Percentiles rank a stretch among this genome's conserved stretches.
These are phyloP conservation scores for Heteronetta atricapilla DNA, from an alignment of 2,113 vertebrate species.

Conservation along the genomic window DNA sequence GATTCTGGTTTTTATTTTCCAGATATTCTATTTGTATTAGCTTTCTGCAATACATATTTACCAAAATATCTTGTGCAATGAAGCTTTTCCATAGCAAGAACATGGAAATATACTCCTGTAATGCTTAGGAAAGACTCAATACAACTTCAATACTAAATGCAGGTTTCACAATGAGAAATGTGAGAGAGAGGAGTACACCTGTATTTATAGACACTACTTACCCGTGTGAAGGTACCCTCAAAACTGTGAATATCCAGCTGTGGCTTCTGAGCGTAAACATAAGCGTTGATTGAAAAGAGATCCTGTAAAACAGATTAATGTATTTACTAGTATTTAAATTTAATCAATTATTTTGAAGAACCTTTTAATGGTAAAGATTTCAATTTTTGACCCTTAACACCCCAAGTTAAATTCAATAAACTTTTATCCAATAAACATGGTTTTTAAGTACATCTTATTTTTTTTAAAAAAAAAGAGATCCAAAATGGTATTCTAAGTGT, in stretches of 20 bases:
- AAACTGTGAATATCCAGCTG: constrained; percentile 98
- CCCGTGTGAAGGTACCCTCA: constrained; percentile 96
- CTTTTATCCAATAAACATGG: background rate
- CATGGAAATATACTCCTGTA: background rate
- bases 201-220: constrained; percentile 68
- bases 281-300: constrained; percentile 93
- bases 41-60: background rate
- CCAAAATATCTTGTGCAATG: background rate
- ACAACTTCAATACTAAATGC: background rate
- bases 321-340: background rate
- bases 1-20: background rate
- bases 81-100: background rate
- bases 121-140: background rate
- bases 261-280: constrained; percentile 93
- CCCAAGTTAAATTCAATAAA: background rate
- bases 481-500: background rate
- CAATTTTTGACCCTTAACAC: background rate
- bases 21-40: background rate
- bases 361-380: background rate
- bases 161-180: background rate
- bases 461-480: background rate
- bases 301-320: constrained; percentile 79
- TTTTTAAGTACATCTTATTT: background rate
- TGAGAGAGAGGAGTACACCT: background rate
- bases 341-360: background rate